Percentiles rank a stretch among this genome's conserved stretches.
These are phyloP conservation scores for Nasonia longicornis DNA, from an alignment of 1,140 invertebrate genomes.

Conservation along the genomic window DNA sequence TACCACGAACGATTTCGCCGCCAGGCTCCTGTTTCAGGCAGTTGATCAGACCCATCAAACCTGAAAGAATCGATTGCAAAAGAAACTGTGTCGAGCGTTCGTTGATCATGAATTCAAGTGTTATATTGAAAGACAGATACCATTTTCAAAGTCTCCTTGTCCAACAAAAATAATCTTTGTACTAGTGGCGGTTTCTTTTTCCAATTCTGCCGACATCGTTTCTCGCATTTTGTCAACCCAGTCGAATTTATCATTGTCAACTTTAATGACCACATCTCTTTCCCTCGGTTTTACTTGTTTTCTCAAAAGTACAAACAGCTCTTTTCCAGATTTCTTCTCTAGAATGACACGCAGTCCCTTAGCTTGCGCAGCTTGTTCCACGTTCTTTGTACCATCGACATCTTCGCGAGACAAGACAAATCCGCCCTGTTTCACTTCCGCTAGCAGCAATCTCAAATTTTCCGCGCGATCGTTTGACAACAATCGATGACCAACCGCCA, in stretches of 20 bases:
- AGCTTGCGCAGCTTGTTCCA: slow-evolving; percentile 49
- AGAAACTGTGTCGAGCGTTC: not conserved
- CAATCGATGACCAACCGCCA: slow-evolving; percentile 66
- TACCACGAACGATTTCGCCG: slow-evolving; percentile 73
- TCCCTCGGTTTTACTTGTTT: slow-evolving; percentile 54
- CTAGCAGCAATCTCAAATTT: slow-evolving; percentile 51
- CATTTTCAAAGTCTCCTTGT: slow-evolving; percentile 76
- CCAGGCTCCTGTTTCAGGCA: slow-evolving; percentile 79
- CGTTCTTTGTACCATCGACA: slow-evolving; percentile 45
- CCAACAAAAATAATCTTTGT: slow-evolving; percentile 71
- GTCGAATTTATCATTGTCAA: slow-evolving; percentile 63
- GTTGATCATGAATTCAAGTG: not conserved
- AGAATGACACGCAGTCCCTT: slow-evolving; percentile 58
- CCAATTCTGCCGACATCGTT: slow-evolving; percentile 69
- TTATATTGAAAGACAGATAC: slow-evolving; percentile 56
- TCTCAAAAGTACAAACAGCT: slow-evolving; percentile 59
- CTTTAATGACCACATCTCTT: slow-evolving; percentile 54
- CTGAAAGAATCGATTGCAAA: slow-evolving; percentile 58
- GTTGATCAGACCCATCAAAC: slow-evolving; percentile 86
- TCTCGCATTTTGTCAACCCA: slow-evolving; percentile 71
- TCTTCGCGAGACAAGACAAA: slow-evolving; percentile 66
- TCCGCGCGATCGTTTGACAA: slow-evolving; percentile 41
- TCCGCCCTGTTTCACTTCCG: slow-evolving; percentile 60
- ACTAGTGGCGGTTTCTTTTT: slow-evolving; percentile 43
- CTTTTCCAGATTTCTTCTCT: slow-evolving; percentile 55